Conservation (phyloP, 2,888 invertebrate species). For the Drepanosiphum platanoidis region DNA sequence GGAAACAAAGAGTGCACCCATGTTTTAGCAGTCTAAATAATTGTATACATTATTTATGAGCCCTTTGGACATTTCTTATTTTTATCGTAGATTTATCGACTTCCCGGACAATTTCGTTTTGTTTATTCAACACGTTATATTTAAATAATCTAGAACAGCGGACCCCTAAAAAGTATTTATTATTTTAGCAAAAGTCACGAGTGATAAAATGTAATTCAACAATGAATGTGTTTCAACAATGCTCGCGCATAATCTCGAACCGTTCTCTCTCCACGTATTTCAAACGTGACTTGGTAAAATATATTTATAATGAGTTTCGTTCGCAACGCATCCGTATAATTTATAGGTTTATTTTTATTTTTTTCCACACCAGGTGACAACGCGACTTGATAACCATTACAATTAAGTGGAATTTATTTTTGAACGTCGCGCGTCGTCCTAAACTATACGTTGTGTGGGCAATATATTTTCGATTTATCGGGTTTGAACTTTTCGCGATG, state of each 20-base stretch:
- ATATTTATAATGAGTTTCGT: slow-evolving; percentile 42
- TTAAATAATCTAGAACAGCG: slow-evolving; percentile 26
- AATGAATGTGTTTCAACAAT: slow-evolving; percentile 34
- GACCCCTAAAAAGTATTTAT: slow-evolving; percentile 31
- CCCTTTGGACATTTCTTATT: slow-evolving; percentile 39
- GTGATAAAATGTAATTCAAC: slow-evolving; percentile 38
- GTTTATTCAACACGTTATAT: slow-evolving; percentile 36
- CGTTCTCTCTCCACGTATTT: slow-evolving; percentile 37
- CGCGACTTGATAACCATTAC: slow-evolving; percentile 14
- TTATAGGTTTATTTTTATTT: slow-evolving; percentile 4
- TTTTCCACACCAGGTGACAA: background rate
- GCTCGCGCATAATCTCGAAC: slow-evolving; percentile 28
- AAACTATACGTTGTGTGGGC: background rate
- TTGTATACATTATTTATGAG: slow-evolving; percentile 59
- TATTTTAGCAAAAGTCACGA: slow-evolving; percentile 18
- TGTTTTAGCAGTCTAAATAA: slow-evolving; percentile 55
- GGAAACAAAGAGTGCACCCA: slow-evolving; percentile 40
- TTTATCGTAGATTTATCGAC: slow-evolving; percentile 44
- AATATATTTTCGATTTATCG: background rate
- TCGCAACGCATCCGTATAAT: background rate
- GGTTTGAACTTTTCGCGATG: background rate
- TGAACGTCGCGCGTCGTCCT: background rate
- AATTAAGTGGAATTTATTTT: slow-evolving; percentile 28
- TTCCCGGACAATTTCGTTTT: slow-evolving; percentile 23
- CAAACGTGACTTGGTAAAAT: slow-evolving; percentile 39